Conservation (phyloP, 2,797 vertebrate genomes). For the Brachyalestes nurse region DNA sequence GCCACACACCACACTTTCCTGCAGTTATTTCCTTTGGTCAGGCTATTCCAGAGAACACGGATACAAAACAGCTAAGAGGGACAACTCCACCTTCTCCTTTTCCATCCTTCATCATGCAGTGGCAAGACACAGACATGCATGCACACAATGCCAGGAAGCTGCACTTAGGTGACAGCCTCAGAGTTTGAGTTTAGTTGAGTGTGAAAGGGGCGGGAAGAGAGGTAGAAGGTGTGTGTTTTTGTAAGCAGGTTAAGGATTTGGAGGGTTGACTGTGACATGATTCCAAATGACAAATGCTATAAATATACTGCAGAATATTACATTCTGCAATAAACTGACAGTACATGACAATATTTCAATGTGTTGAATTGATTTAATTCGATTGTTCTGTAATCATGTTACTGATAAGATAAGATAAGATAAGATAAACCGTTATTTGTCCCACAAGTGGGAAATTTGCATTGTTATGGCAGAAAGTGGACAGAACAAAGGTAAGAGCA, state of each 20-base stretch:
- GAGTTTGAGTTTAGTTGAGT: neutral
- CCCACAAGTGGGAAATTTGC: no score
- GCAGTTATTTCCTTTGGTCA: conserved; percentile 53
- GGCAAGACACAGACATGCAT: conserved; percentile 40
- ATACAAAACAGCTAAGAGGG: conserved; percentile 52
- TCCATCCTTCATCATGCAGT: conserved; percentile 39
- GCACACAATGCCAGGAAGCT: conserved; percentile 64
- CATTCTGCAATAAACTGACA: no score
- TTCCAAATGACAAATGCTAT: neutral
- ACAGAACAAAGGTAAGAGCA: no score
- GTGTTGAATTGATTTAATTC: no score
- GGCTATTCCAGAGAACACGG: conserved; percentile 50
- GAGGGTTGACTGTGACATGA: neutral
- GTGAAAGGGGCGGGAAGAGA: neutral
- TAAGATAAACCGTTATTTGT: no score
- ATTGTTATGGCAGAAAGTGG: no score
- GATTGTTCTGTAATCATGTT: no score
- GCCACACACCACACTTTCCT: conserved; percentile 51
- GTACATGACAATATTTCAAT: no score
- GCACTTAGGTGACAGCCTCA: conserved; percentile 31
- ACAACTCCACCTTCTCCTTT: conserved; percentile 56
- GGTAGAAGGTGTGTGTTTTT: neutral
- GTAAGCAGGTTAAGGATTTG: conserved; percentile 7
- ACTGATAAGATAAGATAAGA: no score
- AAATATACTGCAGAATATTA: neutral